Base-by-base conservation (phyloP, 2,888 invertebrate genomes). In the Erebia palarica region DNA sequence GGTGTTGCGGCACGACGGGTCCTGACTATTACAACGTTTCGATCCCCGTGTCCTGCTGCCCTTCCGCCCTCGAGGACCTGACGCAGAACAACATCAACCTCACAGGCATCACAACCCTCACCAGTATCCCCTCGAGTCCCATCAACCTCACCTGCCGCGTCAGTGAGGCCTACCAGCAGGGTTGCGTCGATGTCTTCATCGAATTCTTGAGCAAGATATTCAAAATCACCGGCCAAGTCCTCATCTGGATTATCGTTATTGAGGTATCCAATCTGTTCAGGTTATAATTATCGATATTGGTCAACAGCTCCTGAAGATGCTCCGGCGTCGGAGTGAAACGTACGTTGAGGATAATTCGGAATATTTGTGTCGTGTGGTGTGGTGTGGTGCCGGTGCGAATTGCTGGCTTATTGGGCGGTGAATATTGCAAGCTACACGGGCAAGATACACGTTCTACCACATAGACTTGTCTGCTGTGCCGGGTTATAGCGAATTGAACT, bases 1-100 rank as follows among this genome's bases (percentile, higher is more conserved):
- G 85, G 11, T 95, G 95, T 80, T 95, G 95, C 78, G 95, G 95
- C 16, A 80, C 93, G 0, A 76, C 76, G 0, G 83, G 87, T 0
- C 67, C 84, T 0, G 0, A 0, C 0, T 89, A 93, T 18, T 94
- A 91, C 79, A 42, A 44, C 49, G 67, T 73, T 1, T 53, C 65
- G 9, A 18, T 72, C 0, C 72, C 72, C 2, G 1, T 51, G 3
- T 55, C 66, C 3, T 72, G 72, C 58, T 72, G 72, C 21, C 57
- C 66, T 14, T 18, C 42, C n/a, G 18, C 10, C 8, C 13, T 71
- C 8, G 16, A n/a, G 13, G 13, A 49, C 44, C 14, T 66, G 0
- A 14, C 16, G 3, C 55, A 63, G 21, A 53, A 11, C 14, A 18
- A 8, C 27, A 21, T 64, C 16, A 65, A 36, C 7, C 5, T 36